Evolutionary conservation across 2,113 vertebrate genomes (phyloP), one percentile per base, ranked within the genome.

Genomic region (Passer montanus): DNA sequence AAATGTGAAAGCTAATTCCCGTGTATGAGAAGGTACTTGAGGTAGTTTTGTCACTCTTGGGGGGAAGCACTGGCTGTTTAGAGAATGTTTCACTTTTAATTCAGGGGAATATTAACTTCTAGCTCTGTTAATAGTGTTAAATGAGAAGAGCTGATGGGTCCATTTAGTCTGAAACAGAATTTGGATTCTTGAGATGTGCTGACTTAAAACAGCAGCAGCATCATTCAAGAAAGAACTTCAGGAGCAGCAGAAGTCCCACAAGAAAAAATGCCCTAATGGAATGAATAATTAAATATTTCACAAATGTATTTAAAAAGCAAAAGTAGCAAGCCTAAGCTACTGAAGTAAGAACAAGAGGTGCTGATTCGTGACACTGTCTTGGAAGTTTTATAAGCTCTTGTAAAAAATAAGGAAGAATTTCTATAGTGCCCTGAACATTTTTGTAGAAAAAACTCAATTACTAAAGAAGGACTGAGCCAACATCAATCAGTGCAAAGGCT

Each of bases 381-480:
- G 83, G 49, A 95, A 93, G 56, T 84, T 90, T 95, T 90, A 64
- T 46, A 77, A 79, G 46, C 46, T 77, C 82, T 72, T 76, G 46
- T 92, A 64, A 95, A 93, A 94, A 31, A 9, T 55, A 80, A 84
- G 88, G 56, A 93, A 90, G 88, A 83, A 92, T 86, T 93, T 85
- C 67, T 46, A 3, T 35, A 90, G 75, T 43, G 35, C 66, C 56
- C 50, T 49, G 64, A 89, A 84, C 27, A 44, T 56, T 96, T 94
- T 37, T 68, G 39, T 72, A 90, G 90, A 49, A 92, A 86, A 79
- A 77, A 4, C 64, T 78, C 69, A 30, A 72, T 89, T 84, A 64
- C 44, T 59, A 23, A 27, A 67, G 44, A 78, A 83, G 76, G 56
- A 44, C 31, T 13, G 41, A 86, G 90, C 83, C 90, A 96, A 37